Evolutionary conservation across 2,113 vertebrate genomes (phyloP).

Genomic region (Lontra canadensis): DNA sequence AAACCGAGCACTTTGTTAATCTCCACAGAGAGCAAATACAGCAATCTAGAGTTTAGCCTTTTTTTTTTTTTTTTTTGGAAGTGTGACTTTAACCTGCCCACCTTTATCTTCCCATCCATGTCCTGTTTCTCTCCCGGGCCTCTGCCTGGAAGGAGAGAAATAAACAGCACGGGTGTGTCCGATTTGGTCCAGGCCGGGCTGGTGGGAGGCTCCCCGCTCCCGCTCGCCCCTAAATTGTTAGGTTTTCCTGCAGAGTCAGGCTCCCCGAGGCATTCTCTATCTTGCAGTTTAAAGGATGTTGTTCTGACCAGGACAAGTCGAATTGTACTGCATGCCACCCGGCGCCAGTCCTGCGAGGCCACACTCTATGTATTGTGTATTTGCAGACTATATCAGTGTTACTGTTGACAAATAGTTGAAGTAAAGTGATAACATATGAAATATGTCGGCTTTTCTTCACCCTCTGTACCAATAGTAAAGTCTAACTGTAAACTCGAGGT

Average conservation of each 20-base stretch:
- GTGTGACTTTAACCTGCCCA: constrained; percentile 71
- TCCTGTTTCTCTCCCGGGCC: constrained; percentile 81
- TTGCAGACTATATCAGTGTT: constrained; percentile 93
- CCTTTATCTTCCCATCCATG: constrained; percentile 81
- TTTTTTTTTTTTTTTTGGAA: background rate
- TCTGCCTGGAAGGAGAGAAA: constrained; percentile 73
- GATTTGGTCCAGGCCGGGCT: constrained; percentile 9
- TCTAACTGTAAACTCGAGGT: constrained; percentile 86
- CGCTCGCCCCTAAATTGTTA: constrained; percentile 66
- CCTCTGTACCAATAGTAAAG: constrained; percentile 86
- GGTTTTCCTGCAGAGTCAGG: constrained; percentile 68
- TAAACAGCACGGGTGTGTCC: constrained; percentile 60
- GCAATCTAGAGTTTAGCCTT: constrained; percentile 84
- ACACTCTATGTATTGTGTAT: constrained; percentile 91
- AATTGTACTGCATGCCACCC: constrained; percentile 90
- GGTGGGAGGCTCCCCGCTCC: constrained; percentile 17
- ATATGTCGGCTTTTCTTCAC: constrained; percentile 87
- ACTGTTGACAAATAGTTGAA: constrained; percentile 90
- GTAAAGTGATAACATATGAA: constrained; percentile 93
- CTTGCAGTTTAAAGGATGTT: constrained; percentile 83
- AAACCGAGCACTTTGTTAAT: constrained; percentile 84
- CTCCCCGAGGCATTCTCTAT: constrained; percentile 83
- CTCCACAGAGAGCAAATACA: constrained; percentile 83
- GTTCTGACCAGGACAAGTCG: constrained; percentile 79
- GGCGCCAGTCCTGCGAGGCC: constrained; percentile 86